These are phyloP conservation scores for Dasypogon diadema DNA, from an alignment of 2,888 invertebrate genomes.

Conservation along the genomic window DNA sequence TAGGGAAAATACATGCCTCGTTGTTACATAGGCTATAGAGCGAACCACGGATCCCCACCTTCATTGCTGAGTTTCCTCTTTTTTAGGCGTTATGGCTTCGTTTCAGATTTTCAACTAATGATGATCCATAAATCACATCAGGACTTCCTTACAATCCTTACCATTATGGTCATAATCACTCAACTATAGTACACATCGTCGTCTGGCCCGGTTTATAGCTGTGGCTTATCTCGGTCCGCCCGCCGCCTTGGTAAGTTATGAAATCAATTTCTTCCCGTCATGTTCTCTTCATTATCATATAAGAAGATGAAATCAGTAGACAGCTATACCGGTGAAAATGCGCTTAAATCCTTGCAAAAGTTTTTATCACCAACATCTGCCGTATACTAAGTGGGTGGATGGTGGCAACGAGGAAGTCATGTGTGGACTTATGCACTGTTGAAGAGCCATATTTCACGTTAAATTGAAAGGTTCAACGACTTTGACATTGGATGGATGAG, in stretches of 20 bases:
- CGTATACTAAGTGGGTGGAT: background rate
- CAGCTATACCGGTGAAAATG: conserved; percentile 6
- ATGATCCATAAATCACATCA: conserved; percentile 35
- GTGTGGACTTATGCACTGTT: background rate
- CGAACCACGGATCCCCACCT: background rate
- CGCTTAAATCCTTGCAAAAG: background rate
- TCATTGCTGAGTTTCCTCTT: conserved; percentile 17
- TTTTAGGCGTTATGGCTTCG: background rate
- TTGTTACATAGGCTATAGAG: background rate
- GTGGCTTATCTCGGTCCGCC: background rate
- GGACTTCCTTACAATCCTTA: background rate
- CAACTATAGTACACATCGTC: background rate
- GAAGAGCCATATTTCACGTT: background rate
- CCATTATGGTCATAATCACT: conserved; percentile 14
- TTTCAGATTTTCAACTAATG: conserved; percentile 23
- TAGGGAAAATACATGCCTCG: background rate
- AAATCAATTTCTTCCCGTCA: conserved; percentile 24
- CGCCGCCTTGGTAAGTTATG: background rate
- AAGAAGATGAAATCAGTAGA: background rate
- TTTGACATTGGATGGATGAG: conserved; percentile 25
- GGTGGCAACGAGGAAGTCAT: background rate
- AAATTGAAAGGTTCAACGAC: conserved; percentile 20
- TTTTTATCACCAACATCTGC: conserved; percentile 16
- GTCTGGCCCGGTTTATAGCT: background rate
- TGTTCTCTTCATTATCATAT: conserved; percentile 42